These are phyloP conservation scores for Halcyon senegalensis DNA, from an alignment of 2,113 vertebrate genomes.

Conservation along the genomic window DNA sequence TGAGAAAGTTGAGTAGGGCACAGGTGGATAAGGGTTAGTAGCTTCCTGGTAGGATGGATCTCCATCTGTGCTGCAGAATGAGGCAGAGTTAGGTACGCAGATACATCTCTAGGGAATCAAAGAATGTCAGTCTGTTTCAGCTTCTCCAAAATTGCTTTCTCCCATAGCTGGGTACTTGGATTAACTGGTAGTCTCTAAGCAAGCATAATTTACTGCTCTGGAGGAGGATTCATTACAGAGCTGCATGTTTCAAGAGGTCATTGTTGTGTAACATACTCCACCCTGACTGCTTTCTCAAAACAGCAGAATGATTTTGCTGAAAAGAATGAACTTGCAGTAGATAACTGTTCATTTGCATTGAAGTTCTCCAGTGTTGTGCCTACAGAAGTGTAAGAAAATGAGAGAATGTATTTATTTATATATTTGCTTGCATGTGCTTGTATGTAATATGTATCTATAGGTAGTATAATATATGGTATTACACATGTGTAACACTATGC, in stretches of 20 bases:
- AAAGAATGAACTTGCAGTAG: background rate
- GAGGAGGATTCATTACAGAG: background rate
- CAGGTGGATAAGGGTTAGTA: background rate
- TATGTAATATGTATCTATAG: background rate
- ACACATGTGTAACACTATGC: background rate
- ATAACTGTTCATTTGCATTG: background rate
- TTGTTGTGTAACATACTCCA: background rate
- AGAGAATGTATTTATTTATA: background rate
- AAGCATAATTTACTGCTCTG: background rate
- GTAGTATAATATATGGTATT: background rate
- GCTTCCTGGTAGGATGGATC: background rate
- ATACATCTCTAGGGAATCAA: background rate
- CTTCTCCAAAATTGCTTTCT: background rate
- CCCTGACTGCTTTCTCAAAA: background rate
- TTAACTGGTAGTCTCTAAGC: background rate
- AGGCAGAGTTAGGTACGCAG: background rate
- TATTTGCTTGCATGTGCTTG: background rate
- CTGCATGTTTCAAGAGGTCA: background rate
- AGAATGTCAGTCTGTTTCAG: background rate
- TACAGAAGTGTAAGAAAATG: background rate
- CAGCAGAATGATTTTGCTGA: background rate
- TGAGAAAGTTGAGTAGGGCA: background rate
- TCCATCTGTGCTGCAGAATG: background rate
- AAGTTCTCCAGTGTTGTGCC: background rate
- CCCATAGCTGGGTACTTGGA: background rate